phyloP scores from a whole-genome alignment of 1,140 invertebrate species.

The Caenorhabditis elegans region WBcel235 BX284604.4:9794501-9795000 shows the following conservation, averaged over 20 bases:
- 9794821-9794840: too few species aligned
- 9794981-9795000: constrained; percentile 25
- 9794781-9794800: too few species aligned
- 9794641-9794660: not conserved
- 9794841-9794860: too few species aligned
- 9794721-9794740: not conserved
- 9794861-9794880: too few species aligned
- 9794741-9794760: too few species aligned
- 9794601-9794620: not conserved
- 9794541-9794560: not conserved
- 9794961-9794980: not conserved
- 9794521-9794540: not conserved
- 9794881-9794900: too few species aligned
- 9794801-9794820: too few species aligned
- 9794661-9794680: not conserved
- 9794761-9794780: too few species aligned
- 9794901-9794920: too few species aligned
- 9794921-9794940: too few species aligned
- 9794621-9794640: not conserved
- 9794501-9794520: not conserved
- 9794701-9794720: not conserved
- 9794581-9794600: not conserved
- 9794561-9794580: not conserved
- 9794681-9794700: not conserved
- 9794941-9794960: not conserved